Conservation (phyloP, 2,797 vertebrate species). For the Chiloscyllium punctatum region DNA sequence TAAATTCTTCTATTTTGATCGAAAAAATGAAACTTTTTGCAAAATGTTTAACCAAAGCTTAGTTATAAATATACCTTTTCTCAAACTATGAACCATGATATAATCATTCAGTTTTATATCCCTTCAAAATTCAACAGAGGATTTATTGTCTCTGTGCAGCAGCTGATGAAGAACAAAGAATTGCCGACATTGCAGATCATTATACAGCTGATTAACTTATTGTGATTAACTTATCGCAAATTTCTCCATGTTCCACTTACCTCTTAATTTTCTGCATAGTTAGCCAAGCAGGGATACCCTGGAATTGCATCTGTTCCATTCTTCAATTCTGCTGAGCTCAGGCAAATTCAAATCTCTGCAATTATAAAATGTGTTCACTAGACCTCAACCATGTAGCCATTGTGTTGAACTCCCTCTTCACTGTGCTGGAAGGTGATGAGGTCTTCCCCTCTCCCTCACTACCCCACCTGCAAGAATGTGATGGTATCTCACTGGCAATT, state of each 20-base stretch:
- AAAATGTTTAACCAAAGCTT: neutral
- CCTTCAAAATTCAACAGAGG: neutral
- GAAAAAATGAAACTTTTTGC: neutral
- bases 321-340: neutral
- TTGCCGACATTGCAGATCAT: neutral
- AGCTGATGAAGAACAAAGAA: neutral
- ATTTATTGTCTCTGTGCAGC: neutral
- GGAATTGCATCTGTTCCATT: neutral
- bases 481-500: neutral
- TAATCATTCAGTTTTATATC: neutral
- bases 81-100: neutral
- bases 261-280: constrained; percentile 12
- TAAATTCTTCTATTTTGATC: neutral
- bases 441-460: neutral
- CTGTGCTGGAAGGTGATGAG: neutral
- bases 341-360: neutral
- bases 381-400: neutral
- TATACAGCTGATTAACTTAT: constrained; percentile 26
- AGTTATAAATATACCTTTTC: neutral
- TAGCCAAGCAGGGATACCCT: neutral
- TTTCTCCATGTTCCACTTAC: constrained; percentile 28
- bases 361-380: neutral
- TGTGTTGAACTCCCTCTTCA: neutral
- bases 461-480: neutral
- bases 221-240: constrained; percentile 30